A percentile compares a stretch with the other conserved stretches of the same genome.
phyloP scores from a whole-genome alignment of 53 echinoderm and acorn worm genomes.

The Holothuria scabra region DNA sequence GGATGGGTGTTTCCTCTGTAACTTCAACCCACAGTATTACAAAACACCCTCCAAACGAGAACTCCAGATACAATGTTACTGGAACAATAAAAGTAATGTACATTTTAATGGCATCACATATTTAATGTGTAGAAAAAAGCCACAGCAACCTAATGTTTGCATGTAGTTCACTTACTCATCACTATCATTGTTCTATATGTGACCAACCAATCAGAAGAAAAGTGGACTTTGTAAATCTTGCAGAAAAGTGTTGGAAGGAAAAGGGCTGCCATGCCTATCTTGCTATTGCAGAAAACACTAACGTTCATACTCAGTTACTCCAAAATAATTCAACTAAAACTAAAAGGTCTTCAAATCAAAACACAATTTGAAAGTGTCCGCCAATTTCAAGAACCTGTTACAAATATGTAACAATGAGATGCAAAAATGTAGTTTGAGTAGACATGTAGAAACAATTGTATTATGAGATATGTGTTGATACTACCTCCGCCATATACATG shows the following conservation, averaged over 20 bases:
- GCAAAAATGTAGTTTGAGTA: too few species aligned
- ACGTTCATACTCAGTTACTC: too few species aligned
- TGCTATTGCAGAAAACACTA: too few species aligned
- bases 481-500: too few species aligned
- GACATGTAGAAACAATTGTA: too few species aligned
- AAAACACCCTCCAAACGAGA: neutral
- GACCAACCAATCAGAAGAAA: constrained; percentile 5
- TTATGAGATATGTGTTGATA: too few species aligned
- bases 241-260: neutral
- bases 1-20: neutral
- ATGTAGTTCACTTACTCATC: too few species aligned
- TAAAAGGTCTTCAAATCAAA: neutral
- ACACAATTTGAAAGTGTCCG: neutral
- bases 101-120: neutral
- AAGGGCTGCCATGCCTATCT: too few species aligned
- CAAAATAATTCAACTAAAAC: too few species aligned
- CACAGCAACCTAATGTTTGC: neutral
- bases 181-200: constrained; percentile 8
- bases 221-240: constrained; percentile 11
- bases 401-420: neutral
- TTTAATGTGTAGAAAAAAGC: neutral
- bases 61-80: neutral
- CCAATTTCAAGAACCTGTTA: neutral
- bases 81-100: neutral
- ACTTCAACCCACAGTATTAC: neutral